Percentiles rank a stretch among this genome's conserved stretches.
These are phyloP conservation scores for Drosophila ficusphila DNA, from an alignment of 1,140 invertebrate species.

Conservation along the genomic window DNA sequence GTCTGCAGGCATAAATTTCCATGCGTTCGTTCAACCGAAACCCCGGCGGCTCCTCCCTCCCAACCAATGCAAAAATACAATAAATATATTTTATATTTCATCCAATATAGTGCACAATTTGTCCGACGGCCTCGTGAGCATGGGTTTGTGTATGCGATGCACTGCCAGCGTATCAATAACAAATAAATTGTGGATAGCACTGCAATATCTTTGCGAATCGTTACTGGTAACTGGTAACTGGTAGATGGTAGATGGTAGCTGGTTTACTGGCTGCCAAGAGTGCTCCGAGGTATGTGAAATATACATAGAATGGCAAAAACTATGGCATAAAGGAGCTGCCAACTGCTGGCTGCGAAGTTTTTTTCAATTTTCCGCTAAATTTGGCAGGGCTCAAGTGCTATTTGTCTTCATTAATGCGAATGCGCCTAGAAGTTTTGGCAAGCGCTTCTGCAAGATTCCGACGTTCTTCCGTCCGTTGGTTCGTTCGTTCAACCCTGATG, in stretches of 20 bases:
- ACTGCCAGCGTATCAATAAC: constrained; percentile 64
- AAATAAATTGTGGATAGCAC: constrained; percentile 70
- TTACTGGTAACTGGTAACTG: constrained; percentile 17
- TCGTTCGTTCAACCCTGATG: constrained; percentile 59
- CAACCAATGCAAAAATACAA: constrained; percentile 44
- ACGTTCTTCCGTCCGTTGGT: constrained; percentile 40
- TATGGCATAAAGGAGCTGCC: constrained; percentile 44
- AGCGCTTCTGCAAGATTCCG: constrained; percentile 23
- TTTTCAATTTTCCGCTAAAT: constrained; percentile 84
- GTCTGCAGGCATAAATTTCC: constrained; percentile 49
- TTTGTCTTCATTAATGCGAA: constrained; percentile 83
- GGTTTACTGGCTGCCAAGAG: constrained; percentile 58
- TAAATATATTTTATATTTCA: constrained; percentile 64
- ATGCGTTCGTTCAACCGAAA: constrained; percentile 10
- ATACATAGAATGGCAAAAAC: constrained; percentile 16
- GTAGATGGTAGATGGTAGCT: constrained; percentile 20
- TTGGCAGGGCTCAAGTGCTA: constrained; percentile 77
- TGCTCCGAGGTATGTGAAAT: neutral
- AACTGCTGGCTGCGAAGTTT: constrained; percentile 61
- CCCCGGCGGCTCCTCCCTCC: constrained; percentile 4
- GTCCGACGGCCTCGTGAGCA: neutral
- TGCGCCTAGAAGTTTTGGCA: constrained; percentile 73
- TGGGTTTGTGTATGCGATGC: constrained; percentile 38
- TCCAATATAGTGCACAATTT: constrained; percentile 47
- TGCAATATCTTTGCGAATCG: constrained; percentile 60